Percentiles rank a stretch among this genome's conserved stretches.
phyloP scores from a whole-genome alignment of 1,140 invertebrate genomes.

The Zaprionus inermis region DNA sequence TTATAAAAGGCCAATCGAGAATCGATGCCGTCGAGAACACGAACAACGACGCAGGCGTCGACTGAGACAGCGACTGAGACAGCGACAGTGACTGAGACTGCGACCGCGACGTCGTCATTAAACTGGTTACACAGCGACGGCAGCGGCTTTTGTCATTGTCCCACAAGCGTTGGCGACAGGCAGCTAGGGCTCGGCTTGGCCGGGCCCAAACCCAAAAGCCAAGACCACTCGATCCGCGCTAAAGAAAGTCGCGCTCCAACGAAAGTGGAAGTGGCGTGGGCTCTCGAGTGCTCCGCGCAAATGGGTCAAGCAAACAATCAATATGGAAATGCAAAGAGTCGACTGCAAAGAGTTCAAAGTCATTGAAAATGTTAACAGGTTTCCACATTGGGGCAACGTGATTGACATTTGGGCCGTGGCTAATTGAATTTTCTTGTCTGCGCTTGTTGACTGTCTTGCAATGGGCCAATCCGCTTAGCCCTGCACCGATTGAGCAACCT shows the following conservation, averaged over 20 bases:
- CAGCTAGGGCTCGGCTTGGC: conserved; percentile 19
- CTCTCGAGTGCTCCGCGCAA: conserved; percentile 51
- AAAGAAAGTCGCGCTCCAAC: conserved; percentile 70
- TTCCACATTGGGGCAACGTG: conserved; percentile 61
- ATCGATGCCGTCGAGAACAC: conserved; percentile 52
- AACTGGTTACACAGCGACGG: conserved; percentile 56
- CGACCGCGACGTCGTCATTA: conserved; percentile 16
- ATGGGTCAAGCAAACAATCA: conserved; percentile 75
- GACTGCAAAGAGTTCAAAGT: conserved; percentile 63
- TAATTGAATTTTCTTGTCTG: conserved; percentile 75
- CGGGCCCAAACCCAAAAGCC: neutral
- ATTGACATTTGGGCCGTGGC: conserved; percentile 59
- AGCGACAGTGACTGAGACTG: conserved; percentile 10
- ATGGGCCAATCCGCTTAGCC: conserved; percentile 49
- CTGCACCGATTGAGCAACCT: conserved; percentile 18
- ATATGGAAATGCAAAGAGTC: conserved; percentile 62
- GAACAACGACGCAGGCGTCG: conserved; percentile 12
- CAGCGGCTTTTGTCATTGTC: conserved; percentile 15
- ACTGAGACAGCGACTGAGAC: conserved; percentile 1
- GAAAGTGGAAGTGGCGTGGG: conserved; percentile 81
- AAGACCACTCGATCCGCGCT: conserved; percentile 37
- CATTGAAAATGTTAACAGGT: conserved; percentile 75
- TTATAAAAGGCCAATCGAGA: conserved; percentile 67
- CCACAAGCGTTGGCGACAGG: conserved; percentile 6
- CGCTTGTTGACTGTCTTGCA: conserved; percentile 6